phyloP scores from a whole-genome alignment of 1,140 invertebrate species.

The Papilio dardanus region DNA sequence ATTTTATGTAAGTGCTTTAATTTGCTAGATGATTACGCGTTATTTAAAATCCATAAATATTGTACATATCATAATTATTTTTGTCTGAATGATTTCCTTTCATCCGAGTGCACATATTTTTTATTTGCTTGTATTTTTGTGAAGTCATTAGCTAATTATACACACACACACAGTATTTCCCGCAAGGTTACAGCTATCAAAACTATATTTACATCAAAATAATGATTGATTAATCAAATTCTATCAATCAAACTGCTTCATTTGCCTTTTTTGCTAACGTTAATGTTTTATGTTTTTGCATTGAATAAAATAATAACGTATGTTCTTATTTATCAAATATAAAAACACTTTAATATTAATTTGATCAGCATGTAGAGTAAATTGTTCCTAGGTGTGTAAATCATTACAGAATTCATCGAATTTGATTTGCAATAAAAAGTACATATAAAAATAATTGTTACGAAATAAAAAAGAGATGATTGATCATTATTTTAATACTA shows the following conservation, averaged over 20 bases:
- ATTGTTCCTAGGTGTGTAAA: too few relatives aligned
- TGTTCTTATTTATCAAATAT: too few relatives aligned
- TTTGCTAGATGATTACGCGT: neutral
- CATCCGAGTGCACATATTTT: too few relatives aligned
- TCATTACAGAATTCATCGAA: neutral
- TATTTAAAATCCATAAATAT: neutral
- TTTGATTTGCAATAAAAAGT: neutral
- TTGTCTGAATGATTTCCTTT: too few relatives aligned
- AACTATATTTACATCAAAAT: neutral
- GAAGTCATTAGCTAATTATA: neutral
- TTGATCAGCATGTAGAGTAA: too few relatives aligned
- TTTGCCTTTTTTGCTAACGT: conserved; percentile 8
- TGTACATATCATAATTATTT: too few relatives aligned
- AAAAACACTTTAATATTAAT: too few relatives aligned
- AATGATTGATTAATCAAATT: neutral
- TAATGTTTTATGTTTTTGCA: neutral
- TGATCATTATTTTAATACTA: too few relatives aligned
- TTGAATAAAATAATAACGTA: conserved; percentile 4
- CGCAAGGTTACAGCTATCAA: neutral
- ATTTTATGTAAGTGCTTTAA: neutral
- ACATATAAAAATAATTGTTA: too few relatives aligned
- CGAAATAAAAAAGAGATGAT: too few relatives aligned
- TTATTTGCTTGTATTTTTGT: neutral
- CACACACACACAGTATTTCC: neutral
- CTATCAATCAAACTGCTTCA: neutral